Conservation (phyloP, 2,113 vertebrate genomes). For the Machaerirhynchus nigripectus region DNA sequence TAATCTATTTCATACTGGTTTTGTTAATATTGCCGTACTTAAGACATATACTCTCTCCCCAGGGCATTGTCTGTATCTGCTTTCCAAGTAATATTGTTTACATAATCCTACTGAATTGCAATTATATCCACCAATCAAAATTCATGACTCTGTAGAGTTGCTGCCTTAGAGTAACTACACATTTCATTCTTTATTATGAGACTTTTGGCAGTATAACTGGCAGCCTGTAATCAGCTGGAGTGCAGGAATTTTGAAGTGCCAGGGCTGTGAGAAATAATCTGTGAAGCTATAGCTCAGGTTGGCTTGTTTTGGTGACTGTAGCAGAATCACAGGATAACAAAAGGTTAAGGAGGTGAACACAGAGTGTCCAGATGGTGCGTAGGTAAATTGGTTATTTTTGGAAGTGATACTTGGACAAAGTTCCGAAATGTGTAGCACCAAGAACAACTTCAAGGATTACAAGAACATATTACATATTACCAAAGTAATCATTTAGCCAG, state of each 20-base stretch:
- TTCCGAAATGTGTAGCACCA: background rate
- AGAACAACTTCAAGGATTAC: background rate
- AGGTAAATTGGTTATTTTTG: background rate
- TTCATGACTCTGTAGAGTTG: background rate
- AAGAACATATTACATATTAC: background rate
- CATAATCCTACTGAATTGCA: conserved; percentile 15
- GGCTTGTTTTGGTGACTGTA: background rate
- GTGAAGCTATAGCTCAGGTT: background rate
- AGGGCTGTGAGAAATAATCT: background rate
- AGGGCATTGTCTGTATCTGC: background rate
- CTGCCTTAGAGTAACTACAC: background rate
- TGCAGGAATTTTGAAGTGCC: background rate
- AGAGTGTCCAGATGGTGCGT: background rate
- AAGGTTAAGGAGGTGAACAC: background rate
- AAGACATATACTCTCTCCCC: background rate
- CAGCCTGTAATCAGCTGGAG: background rate
- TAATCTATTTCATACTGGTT: background rate
- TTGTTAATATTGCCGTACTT: conserved; percentile 22
- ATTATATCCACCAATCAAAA: conserved; percentile 19
- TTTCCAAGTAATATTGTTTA: background rate
- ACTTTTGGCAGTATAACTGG: background rate
- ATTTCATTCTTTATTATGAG: conserved; percentile 23
- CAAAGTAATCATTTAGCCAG: background rate
- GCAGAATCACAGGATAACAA: background rate
- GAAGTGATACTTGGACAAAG: background rate